Evolutionary conservation across 2,888 invertebrate species (phyloP).

Genomic region (Sarcophaga subvicina): DNA sequence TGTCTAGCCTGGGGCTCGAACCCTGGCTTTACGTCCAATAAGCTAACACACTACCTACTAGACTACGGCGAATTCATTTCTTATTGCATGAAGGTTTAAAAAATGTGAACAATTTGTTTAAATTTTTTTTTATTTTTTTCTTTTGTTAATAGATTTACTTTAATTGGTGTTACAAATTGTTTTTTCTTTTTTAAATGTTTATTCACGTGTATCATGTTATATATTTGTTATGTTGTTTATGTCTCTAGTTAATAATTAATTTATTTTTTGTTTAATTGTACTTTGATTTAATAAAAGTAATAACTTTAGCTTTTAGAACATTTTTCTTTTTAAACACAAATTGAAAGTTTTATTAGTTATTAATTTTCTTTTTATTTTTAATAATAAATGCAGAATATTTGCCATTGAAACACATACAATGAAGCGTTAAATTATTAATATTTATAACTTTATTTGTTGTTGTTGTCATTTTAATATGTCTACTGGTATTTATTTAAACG

Average conservation of each 20-base stretch:
- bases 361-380: constrained; percentile 22
- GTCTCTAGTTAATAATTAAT: constrained; percentile 10
- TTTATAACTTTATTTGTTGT: background rate
- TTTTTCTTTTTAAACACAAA: background rate
- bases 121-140: no score
- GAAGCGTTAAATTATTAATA: constrained; percentile 74
- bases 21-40: no score
- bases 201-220: background rate
- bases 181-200: background rate
- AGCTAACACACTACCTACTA: no score
- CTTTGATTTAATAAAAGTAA: constrained; percentile 11
- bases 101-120: background rate
- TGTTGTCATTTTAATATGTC: constrained; percentile 44
- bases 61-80: no score
- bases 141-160: no score
- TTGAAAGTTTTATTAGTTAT: background rate
- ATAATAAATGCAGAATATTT: constrained; percentile 74
- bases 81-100: no score
- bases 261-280: constrained; percentile 18
- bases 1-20: no score
- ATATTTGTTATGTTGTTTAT: background rate
- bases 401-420: constrained; percentile 75
- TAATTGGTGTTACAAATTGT: background rate
- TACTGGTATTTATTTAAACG: constrained; percentile 57
- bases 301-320: constrained; percentile 21